Conservation (phyloP, 1,140 invertebrate genomes). For the Drosophila kikkawai region DNA sequence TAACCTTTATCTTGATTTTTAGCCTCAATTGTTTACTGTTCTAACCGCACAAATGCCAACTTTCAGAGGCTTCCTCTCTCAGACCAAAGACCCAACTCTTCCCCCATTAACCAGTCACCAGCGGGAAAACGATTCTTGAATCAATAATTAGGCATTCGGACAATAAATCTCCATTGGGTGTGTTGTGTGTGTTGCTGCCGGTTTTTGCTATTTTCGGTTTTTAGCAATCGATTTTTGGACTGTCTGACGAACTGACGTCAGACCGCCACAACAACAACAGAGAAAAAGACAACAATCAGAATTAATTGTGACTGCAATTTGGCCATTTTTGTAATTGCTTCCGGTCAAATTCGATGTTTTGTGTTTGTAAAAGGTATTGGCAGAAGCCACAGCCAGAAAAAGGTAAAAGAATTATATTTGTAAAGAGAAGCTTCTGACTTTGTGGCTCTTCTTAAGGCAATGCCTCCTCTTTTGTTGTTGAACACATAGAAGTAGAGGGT, state of each 20-base stretch:
- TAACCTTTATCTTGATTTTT: not conserved
- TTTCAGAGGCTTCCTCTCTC: constrained; percentile 1
- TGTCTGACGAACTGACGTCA: constrained; percentile 59
- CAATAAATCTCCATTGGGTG: constrained; percentile 59
- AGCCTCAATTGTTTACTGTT: not conserved
- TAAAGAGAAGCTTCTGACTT: constrained; percentile 11
- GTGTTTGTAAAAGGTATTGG: constrained; percentile 31
- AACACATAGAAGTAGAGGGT: not conserved
- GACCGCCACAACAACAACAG: constrained; percentile 50
- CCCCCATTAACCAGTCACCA: constrained; percentile 1
- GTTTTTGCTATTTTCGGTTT: constrained; percentile 46
- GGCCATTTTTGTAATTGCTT: constrained; percentile 78
- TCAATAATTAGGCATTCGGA: constrained; percentile 64
- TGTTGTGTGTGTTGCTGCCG: constrained; percentile 2
- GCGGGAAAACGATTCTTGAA: constrained; percentile 71
- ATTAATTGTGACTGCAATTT: constrained; percentile 74
- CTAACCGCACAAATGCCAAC: not conserved
- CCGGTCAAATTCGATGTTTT: constrained; percentile 49
- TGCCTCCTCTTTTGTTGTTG: constrained; percentile 29
- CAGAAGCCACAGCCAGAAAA: constrained; percentile 10
- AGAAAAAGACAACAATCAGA: constrained; percentile 33
- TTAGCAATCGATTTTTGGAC: constrained; percentile 24
- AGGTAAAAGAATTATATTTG: not conserved
- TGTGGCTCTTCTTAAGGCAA: constrained; percentile 15
- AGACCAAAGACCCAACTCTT: not conserved